These are phyloP conservation scores for Halichoerus grypus DNA, from an alignment of 2,113 vertebrate genomes.

Conservation along the genomic window DNA sequence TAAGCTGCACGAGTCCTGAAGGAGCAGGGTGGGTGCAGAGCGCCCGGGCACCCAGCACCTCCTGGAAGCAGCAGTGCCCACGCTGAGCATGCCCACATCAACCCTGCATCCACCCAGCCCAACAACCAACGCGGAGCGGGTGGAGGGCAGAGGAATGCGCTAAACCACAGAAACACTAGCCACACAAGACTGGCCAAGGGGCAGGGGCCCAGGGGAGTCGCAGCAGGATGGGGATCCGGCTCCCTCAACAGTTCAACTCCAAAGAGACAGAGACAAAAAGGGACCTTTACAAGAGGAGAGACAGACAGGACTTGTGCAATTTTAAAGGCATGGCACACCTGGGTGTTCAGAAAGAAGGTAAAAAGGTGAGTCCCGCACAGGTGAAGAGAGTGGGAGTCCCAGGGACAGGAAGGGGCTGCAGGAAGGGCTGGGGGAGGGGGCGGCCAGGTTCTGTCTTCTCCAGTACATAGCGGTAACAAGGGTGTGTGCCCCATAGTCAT, in stretches of 20 bases:
- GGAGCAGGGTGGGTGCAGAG: rapidly evolving
- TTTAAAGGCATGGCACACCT: neutral
- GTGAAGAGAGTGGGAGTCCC: neutral
- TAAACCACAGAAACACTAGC: neutral
- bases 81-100: too few relatives aligned
- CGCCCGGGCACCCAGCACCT: too few relatives aligned
- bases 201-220: too few relatives aligned
- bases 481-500: rapidly evolving
- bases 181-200: neutral
- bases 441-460: neutral
- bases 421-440: neutral
- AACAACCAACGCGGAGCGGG: neutral
- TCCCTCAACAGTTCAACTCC: neutral
- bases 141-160: neutral
- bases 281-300: neutral
- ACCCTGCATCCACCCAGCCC: neutral
- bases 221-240: neutral
- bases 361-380: neutral
- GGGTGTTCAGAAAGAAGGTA: neutral
- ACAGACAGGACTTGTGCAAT: rapidly evolving
- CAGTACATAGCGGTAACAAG: rapidly evolving
- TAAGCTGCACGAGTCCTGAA: neutral
- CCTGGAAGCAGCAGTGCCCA: neutral
- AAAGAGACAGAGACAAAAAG: neutral
- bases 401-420: neutral